Evolutionary conservation across 1,140 invertebrate genomes (phyloP), one percentile per base, ranked within the genome.

Genomic region (Solen grandis): DNA sequence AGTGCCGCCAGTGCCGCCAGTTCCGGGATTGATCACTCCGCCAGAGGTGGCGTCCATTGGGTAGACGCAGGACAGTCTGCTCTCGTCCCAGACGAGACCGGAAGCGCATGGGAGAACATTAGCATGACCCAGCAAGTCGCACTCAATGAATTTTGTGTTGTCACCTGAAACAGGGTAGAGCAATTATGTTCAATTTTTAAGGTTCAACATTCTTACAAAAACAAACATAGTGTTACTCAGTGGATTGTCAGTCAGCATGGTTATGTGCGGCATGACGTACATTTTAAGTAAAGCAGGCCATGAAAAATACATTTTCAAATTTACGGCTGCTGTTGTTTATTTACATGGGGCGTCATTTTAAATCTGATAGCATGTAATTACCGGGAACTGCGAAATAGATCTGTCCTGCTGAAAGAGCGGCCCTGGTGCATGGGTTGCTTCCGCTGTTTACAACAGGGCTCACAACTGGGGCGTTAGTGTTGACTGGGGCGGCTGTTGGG

Each of bases 381-480:
- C 79, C 70, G 29, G 76, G 27, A 4, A 79, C 60, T 22, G 82
- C 46, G 60, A 82, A 86, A 82, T 84, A 86, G 35, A 82, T 69
- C 38, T 81, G 69, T 19, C 83, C 83, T 0, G 57, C 55, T n/a
- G 80, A 74, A 1, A 83, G 27, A 19, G 50, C 63, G 13, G 59
- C 38, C 25, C 73, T 41, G 10, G 80, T 85, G 66, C 86, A 87
- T 5, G 86, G 86, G 73, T 85, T 85, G 52, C 54, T 36, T 22
- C 22, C 41, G 1, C 5, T 33, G 41, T 46, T 46, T 8, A 19
- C 19, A 10, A 46, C 41, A 8, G 41, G 41, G 41, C 8, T 19
- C 8, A 46, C 41, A 19, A 46, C 41, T 8, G 41, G 41, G 3
- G 35, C 35, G 25, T 66, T 66, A 35, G 29, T 66, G 1, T 2